Base-by-base conservation (phyloP, 1,140 invertebrate species). In the Drosophila parabipectinata region DNA sequence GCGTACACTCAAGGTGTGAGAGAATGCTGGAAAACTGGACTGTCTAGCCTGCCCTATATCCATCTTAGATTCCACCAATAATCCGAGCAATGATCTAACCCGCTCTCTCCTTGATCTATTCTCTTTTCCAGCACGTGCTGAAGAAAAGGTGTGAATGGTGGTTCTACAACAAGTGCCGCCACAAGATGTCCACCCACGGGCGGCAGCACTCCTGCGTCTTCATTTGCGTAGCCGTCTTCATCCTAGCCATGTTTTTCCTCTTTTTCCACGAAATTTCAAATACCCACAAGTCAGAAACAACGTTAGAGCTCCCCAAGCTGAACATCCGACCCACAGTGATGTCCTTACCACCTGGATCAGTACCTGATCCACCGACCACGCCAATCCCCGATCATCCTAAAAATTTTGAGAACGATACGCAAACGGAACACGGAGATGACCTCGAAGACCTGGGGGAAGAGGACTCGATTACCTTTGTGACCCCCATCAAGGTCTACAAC, bases 61-160 rank as follows among this genome's bases (percentile, higher is more conserved):
- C 47, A 10, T 10, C 12, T 4, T 26, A 34, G 28, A 34, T 24
- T 56, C 15, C 15, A 2, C 2, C 41, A 12, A 28, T 14, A 44
- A 15, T 1, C 14, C 5, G 48, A 4, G 39, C 32, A 4, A 18
- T 12, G 9, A 8, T 2, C 8, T 78, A 51, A 63, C 14, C 61
- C 12, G 34, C 12, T 1, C 4, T 37, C 12, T 37, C 0, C 12
- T 10, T 34, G 2, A 50, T 28, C 32, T 67, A 54, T 10, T 51
- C 21, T 62, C 12, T 32, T n/a, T 82, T 84, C 3, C 63, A 91
- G 90, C 77, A 91, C 62, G 85, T 90, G 53, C 66, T 87, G 45
- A 90, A 85, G 79, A 91, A 91, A 56, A 89, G 71, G 53, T 87
- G 64, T 76, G 87, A 87, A 61, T 90, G 88, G 87, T 87, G 79